Evolutionary conservation across 2,888 invertebrate species (phyloP), one percentile per base, ranked within the genome.

Genomic region (Andrena minutula): DNA sequence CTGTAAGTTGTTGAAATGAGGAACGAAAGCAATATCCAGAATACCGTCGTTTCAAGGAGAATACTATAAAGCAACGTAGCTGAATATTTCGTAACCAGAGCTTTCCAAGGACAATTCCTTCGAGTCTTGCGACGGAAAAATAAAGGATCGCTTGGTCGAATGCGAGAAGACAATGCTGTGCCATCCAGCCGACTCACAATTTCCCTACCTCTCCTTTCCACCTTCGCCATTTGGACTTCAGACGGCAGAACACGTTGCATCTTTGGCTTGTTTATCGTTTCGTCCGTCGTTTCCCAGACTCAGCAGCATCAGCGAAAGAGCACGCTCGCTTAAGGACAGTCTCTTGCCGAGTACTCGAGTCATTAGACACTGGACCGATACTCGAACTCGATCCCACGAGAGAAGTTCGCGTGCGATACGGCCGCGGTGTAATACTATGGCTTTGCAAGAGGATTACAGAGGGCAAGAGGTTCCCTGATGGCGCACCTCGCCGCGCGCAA

Each of bases 181-280:
- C 51, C 51, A 56, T 56, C 28, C 49, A 35, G 47, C 32, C 53
- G 63, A 58, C 69, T 68, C 61, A 35, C n/a, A 70, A 65, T 76
- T 66, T 71, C 32, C 63, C 41, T 28, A 56, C 20, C 41, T 23
- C 26, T 32, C 20, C 30, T 20, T 51, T 60, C 30, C 65, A 63
- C 8, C 12, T 70, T 72, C 61, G 35, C 49, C 16, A n/a, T 60
- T 56, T 71, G 68, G 63, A 63, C 23, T 64, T 49, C 64, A 71
- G 63, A 60, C 75, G 79, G 75, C 63, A 32, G 75, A 83, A 81
- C 66, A 72, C 75, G 58, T 80, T 61, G 71, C 51, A 74, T 87
- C 82, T 86, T 86, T 84, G 87, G 86, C 76, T 84, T 86, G 73
- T 82, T 70, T 71, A 80, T 70, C 60, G 60, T 80, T 49, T 63